phyloP scores from a whole-genome alignment of 2,888 invertebrate genomes.

The Disparrhopalites patrizii region DNA sequence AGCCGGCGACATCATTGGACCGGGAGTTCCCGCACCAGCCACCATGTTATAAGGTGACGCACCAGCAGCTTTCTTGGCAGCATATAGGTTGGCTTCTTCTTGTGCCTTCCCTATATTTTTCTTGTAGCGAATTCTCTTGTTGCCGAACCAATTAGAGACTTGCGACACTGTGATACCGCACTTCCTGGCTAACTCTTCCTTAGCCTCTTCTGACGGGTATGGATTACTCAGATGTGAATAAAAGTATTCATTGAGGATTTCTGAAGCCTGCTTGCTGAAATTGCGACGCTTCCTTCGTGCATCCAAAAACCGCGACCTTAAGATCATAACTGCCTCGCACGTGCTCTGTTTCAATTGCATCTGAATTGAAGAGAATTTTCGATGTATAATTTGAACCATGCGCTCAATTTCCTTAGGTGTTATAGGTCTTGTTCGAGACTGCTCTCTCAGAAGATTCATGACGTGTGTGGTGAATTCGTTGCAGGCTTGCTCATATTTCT shows the following conservation, averaged over 20 bases:
- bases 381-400: constrained; percentile 98
- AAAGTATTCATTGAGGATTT: constrained; percentile 99
- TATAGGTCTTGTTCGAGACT: constrained; percentile 95
- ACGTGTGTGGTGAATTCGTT: constrained; percentile 99
- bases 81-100: constrained; percentile 98
- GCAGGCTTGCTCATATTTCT: constrained; percentile 99
- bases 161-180: constrained; percentile 97
- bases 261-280: constrained; percentile 99
- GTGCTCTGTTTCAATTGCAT: constrained; percentile 99
- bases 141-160: constrained; percentile 99
- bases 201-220: constrained; percentile 99
- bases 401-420: constrained; percentile 98
- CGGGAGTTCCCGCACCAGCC: constrained; percentile 81
- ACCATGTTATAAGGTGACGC: constrained; percentile 82
- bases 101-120: constrained; percentile 99
- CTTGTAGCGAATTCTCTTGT: constrained; percentile 99
- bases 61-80: constrained; percentile 93
- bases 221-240: constrained; percentile 99
- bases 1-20: constrained; percentile 93
- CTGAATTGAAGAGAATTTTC: constrained; percentile 95
- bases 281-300: constrained; percentile 88
- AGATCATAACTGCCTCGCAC: constrained; percentile 99
- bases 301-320: constrained; percentile 75
- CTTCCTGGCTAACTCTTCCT: constrained; percentile 97
- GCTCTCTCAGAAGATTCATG: constrained; percentile 92